Base-by-base conservation (phyloP, 2,797 vertebrate species). In the Silurus lanzhouensis region DNA sequence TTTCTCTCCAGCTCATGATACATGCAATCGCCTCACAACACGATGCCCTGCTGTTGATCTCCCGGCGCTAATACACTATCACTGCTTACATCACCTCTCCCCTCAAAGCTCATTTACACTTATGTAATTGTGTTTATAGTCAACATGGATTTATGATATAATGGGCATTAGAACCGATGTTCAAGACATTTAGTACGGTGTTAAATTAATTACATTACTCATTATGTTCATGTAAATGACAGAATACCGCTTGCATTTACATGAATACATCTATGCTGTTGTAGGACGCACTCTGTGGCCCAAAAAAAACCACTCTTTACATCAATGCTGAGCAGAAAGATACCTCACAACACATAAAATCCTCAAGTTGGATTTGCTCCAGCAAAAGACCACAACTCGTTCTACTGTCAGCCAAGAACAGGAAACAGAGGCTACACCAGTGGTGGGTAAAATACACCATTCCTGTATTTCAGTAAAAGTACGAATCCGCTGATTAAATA, bases 1-100 rank as follows among this genome's bases (percentile, higher is more conserved):
- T 57, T 58, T 67, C 58, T 66, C 48, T 86, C 27, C 20, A 38
- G 5, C 86, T 88, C 68, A 82, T 60, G 85, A 81, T 22, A 38
- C 66, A 81, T 66, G 61, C 81, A 25, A 83, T 81, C 70, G 61
- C 57, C 78, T 85, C n/a, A 75, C 38, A 38, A 60, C 44, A 22
- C 31, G 17, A 27, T 67, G 55, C 27, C 70, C 31, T 58, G 58
- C 57, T 72, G 75, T 38, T 19, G 44, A 78, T 77, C 77, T 48
- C 58, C 48, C 27, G 38, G 48, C 12, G 6, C 48, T 64, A 25
- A 25, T 74, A 71, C 31, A 10, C 27, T 17, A 31, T 57, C n/a
- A 71, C 57, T 22, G 66, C 48, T 66, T 10, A 57, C 20, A 22
- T 20, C 58, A 52, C 13, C 2, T 79, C 27, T 79, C 81, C 3